Percentiles rank a stretch among this genome's conserved stretches.
Evolutionary conservation across 2,113 vertebrate genomes (phyloP).

Genomic region (Mormyrus iriodes): DNA sequence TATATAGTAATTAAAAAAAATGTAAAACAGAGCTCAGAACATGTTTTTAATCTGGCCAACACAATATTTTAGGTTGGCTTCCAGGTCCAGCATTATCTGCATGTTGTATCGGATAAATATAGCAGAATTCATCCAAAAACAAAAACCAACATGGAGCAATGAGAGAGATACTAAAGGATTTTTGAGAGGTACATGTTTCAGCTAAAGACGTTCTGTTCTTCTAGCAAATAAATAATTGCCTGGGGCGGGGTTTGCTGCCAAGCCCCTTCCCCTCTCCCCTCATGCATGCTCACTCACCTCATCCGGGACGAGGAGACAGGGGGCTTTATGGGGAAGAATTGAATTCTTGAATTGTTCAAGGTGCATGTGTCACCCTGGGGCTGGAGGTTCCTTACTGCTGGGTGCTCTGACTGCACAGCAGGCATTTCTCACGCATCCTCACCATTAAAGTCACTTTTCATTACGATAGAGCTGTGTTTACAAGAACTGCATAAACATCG

Average conservation of each 20-base stretch:
- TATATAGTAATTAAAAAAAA: neutral
- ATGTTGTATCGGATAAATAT: neutral
- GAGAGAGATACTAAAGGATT: neutral
- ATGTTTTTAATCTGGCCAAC: neutral
- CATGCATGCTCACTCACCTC: neutral
- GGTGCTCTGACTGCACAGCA: neutral
- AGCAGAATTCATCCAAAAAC: neutral
- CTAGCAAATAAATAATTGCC: neutral
- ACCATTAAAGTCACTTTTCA: neutral
- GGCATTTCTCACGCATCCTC: neutral
- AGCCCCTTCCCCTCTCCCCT: neutral
- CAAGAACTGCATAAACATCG: neutral
- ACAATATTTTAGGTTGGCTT: neutral
- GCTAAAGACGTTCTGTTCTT: neutral
- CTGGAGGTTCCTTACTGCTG: neutral
- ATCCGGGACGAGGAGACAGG: neutral
- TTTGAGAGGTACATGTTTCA: neutral
- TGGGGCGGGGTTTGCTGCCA: neutral
- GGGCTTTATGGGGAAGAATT: neutral
- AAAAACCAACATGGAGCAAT: neutral
- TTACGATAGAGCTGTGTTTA: neutral
- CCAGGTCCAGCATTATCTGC: neutral
- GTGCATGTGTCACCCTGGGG: neutral
- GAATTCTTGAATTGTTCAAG: neutral
- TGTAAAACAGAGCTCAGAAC: neutral